Evolutionary conservation across 1,140 invertebrate species (phyloP), one percentile per base, ranked within the genome.

Genomic region (Drosophila neocordata): DNA sequence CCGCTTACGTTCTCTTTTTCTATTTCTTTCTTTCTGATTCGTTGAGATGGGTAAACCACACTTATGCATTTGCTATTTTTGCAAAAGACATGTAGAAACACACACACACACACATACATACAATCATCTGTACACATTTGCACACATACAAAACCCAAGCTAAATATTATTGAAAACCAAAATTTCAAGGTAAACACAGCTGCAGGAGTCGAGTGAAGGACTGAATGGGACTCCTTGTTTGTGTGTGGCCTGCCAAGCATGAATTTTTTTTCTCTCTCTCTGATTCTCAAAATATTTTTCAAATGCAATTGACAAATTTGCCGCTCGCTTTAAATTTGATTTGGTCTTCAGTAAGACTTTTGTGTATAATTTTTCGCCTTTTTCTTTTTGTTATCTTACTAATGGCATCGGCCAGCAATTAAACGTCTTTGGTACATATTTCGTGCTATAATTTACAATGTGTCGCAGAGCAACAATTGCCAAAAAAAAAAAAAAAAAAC

Each of bases 141-240:
- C 41, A 48, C 2, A 48, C 41, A 20, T 9, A 48, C 2, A 65
- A 67, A 75, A 67, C 53, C 69, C 41, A 71, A 84, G 65, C 70
- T 74, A 85, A 85, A 85, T 85, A 85, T 88, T 85, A 85, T 85
- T 85, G 82, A 82, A 85, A 82, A 87, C 74, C 68, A 72, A 78
- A 85, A 78, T 85, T 87, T 77, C 56, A 69, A 85, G 74, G 82
- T 85, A 85, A 85, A 85, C 82, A 85, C 82, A 85, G 82, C 77
- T 84, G 81, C 73, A 67, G 38, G 72, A 52, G 51, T 61, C n/a
- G 64, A 15, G 22, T 56, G 51, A 15, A 59, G 58, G 56, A 44
- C 38, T 44, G 44, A 38, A 48, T n/a, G 51, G 35, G 34, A 15
- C 56, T 53, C 37, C 52, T 38, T 18, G 57, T 70, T 24, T 69